These are phyloP conservation scores for Rhogogaster chlorosoma DNA, from an alignment of 2,888 invertebrate species.

Conservation along the genomic window DNA sequence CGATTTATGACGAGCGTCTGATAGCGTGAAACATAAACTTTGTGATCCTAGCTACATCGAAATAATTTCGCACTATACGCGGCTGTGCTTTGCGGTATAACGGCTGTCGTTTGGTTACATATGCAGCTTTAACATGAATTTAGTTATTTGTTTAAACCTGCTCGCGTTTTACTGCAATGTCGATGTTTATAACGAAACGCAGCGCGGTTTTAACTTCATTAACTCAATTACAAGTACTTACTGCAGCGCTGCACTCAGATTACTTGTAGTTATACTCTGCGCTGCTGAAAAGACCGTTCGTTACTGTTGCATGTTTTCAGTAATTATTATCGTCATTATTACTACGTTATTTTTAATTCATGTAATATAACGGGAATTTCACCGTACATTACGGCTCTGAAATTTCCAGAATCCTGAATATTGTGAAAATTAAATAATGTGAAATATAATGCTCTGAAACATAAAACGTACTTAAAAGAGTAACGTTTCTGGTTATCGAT, in stretches of 20 bases:
- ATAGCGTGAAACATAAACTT: conserved; percentile 3
- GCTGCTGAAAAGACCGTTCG: not conserved
- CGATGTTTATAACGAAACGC: conserved; percentile 1
- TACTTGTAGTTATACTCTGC: not conserved
- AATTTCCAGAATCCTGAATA: too few species aligned
- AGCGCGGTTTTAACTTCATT: not conserved
- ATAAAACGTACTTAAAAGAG: too few species aligned
- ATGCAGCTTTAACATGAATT: not conserved
- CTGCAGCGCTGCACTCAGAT: not conserved
- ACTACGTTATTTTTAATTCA: not conserved
- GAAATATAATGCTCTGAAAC: too few species aligned
- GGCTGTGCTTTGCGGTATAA: not conserved
- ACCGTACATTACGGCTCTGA: too few species aligned
- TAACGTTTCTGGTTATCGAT: too few species aligned
- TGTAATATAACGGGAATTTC: too few species aligned
- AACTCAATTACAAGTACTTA: conserved; percentile 10
- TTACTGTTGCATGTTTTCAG: too few species aligned
- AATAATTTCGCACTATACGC: not conserved
- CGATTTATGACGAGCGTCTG: not conserved
- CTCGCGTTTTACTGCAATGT: not conserved
- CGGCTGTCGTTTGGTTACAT: not conserved
- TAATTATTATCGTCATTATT: too few species aligned
- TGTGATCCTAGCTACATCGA: not conserved
- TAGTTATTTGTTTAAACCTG: not conserved
- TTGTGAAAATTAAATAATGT: too few species aligned